Base-by-base conservation (phyloP, 2,797 vertebrate genomes). In the Mallotus villosus region DNA sequence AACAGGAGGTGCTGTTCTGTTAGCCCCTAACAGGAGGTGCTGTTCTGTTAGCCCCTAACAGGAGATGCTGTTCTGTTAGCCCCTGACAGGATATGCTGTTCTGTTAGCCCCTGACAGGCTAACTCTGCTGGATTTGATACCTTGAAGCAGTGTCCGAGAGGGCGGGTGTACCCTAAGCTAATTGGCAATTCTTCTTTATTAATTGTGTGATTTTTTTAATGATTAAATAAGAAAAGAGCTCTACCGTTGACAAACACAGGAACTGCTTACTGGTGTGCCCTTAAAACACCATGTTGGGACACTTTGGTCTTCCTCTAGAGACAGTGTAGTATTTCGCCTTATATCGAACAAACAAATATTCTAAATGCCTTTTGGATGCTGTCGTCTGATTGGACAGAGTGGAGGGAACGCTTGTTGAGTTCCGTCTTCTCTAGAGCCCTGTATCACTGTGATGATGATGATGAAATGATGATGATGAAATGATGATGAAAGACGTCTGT, bases 381-480 rank as follows among this genome's bases (percentile, higher is more conserved):
- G 71, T 77, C 76, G 68, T 86, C 63, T 76, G 63, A 71, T 55
- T n/a, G 65, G 69, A 83, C 29, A 19, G 63, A 73, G 74, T 9
- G 17, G 7, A 16, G 27, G 41, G 21, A 11, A 25, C 3, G 2
- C 14, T 81, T 85, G 85, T 87, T 87, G 89, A 34, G 32, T 88
- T 84, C 75, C 9, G n/a, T 29, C 67, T 27, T 69, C 62, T 76
- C 82, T 73, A 29, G 4, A 34, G 64, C 78, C 79, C 76, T 21
- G 63, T 64, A 72, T 83, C 79, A 79, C 82, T 85, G 81, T 88
- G 84, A 81, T 70, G 75, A 32, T 25, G 32, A 51, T 7, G 27
- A 34, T 12, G 61, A 4, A 24, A n/a, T 27, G 60, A 62, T n/a
- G 49, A 55, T 27, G 34, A 77, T 82, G 67, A 12, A 62, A 51